Percentiles rank a stretch among this genome's conserved stretches.
Evolutionary conservation across 2,113 vertebrate species (phyloP).

Genomic region (Drymodes brunneopygia): DNA sequence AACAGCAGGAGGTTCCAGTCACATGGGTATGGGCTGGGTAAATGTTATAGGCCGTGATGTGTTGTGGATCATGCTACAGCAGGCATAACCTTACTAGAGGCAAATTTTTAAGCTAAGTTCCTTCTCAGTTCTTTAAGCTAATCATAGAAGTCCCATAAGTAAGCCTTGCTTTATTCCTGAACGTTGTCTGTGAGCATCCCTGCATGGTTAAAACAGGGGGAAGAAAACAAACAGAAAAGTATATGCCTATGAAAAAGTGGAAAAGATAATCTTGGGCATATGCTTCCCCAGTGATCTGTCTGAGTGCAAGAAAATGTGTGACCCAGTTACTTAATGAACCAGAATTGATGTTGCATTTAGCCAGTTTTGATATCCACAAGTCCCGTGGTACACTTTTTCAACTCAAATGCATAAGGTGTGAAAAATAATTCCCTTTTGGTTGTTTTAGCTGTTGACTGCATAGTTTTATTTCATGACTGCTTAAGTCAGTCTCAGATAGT

Average conservation of each 20-base stretch:
- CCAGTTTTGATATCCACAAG: background rate
- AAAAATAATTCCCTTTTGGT: background rate
- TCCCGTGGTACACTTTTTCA: background rate
- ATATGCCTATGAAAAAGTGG: background rate
- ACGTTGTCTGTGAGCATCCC: background rate
- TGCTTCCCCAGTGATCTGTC: background rate
- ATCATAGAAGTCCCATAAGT: background rate
- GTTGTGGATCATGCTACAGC: background rate
- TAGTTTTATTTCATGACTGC: background rate
- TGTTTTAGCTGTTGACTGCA: background rate
- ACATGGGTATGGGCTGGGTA: background rate
- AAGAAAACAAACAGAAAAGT: background rate
- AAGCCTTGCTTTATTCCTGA: background rate
- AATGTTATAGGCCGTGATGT: background rate
- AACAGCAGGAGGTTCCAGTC: background rate
- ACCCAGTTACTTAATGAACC: background rate
- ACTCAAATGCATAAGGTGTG: background rate
- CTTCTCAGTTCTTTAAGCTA: background rate
- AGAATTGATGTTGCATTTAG: background rate
- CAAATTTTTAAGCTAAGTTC: background rate
- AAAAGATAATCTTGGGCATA: background rate
- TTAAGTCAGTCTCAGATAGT: background rate
- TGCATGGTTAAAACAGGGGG: background rate
- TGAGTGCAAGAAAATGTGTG: background rate
- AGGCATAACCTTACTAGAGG: background rate